Percentiles rank a stretch among this genome's conserved stretches.
phyloP scores from a whole-genome alignment of 2,113 vertebrate species.

The Prinia subflava region DNA sequence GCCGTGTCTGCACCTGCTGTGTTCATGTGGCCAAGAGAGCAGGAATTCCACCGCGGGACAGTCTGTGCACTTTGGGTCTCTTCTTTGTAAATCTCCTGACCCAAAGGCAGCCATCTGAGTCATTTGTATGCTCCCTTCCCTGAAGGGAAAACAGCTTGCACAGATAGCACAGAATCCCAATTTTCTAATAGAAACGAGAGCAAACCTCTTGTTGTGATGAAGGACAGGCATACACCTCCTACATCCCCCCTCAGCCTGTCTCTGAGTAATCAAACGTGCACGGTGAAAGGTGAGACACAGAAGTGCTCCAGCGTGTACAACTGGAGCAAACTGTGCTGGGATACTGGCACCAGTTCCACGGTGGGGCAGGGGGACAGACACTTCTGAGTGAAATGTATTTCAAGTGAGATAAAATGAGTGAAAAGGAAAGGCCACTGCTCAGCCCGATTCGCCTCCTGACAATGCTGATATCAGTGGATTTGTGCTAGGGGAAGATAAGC shows the following conservation, averaged over 20 bases:
- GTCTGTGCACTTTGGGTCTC: neutral
- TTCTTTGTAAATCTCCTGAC: neutral
- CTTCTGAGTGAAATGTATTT: neutral
- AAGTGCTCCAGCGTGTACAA: neutral
- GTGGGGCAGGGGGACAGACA: neutral
- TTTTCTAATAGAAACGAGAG: neutral
- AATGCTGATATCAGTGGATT: neutral
- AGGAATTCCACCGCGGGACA: neutral
- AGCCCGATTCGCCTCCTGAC: neutral
- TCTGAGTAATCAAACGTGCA: neutral
- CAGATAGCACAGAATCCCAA: neutral
- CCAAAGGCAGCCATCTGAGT: neutral
- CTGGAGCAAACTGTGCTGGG: neutral
- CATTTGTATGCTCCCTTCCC: neutral
- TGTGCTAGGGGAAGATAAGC: neutral
- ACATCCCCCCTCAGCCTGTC: neutral
- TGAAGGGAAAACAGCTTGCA: neutral
- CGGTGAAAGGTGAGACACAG: neutral
- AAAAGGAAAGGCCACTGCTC: neutral
- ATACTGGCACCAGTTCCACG: neutral
- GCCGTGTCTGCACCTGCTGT: slow-evolving; percentile 47
- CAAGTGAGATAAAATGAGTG: neutral
- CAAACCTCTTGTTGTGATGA: neutral
- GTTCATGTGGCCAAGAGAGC: neutral
- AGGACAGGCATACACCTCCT: neutral